These are phyloP conservation scores for Dusona sp. DNA, from an alignment of 2,888 invertebrate genomes.

Conservation along the genomic window DNA sequence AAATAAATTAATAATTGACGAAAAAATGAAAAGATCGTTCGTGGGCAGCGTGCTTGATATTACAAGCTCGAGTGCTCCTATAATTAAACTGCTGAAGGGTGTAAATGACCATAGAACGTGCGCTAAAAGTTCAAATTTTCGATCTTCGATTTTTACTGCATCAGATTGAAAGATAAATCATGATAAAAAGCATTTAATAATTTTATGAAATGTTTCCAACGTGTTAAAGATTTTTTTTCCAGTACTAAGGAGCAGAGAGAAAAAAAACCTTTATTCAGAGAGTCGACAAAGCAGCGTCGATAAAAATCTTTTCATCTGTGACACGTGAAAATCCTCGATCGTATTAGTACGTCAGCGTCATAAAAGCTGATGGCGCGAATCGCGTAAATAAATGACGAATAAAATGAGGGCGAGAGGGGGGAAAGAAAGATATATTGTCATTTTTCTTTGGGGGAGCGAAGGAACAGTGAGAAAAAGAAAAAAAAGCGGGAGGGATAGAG, in stretches of 20 bases:
- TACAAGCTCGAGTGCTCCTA: neutral
- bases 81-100: neutral
- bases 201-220: neutral
- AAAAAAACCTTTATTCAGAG: neutral
- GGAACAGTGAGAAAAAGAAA: neutral
- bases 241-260: neutral
- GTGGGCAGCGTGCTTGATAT: neutral
- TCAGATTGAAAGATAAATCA: neutral
- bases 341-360: neutral
- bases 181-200: neutral
- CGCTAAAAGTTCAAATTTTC: neutral
- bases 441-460: neutral
- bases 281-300: neutral
- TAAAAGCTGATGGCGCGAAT: slow-evolving; percentile 22
- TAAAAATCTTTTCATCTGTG: neutral
- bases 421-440: neutral
- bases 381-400: slow-evolving; percentile 10
- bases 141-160: neutral
- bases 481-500: neutral
- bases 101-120: neutral
- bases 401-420: neutral
- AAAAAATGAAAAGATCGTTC: slow-evolving; percentile 7
- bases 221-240: neutral
- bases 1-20: too few relatives aligned
- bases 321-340: neutral